These are phyloP conservation scores for Corydoras sp. DNA, from an alignment of 2,113 vertebrate genomes.

Conservation along the genomic window DNA sequence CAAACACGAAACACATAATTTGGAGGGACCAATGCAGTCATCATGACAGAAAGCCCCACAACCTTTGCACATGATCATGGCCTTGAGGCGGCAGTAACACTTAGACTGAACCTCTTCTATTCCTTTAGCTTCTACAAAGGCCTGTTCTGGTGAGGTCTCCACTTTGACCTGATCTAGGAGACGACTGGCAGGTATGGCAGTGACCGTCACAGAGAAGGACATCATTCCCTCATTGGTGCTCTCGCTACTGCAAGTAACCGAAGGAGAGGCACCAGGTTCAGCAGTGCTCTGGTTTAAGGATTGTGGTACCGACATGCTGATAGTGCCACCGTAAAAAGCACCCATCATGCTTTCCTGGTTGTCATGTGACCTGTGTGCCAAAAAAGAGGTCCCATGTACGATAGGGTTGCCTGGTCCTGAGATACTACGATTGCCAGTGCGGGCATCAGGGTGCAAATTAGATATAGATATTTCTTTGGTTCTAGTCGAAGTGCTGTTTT, in stretches of 20 bases:
- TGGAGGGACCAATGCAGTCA: slow-evolving; percentile 95
- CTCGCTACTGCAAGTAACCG: slow-evolving; percentile 42
- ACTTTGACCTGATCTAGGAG: slow-evolving; percentile 55
- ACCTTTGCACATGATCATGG: slow-evolving; percentile 98
- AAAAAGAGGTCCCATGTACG: slow-evolving; percentile 56
- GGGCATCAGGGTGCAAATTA: slow-evolving; percentile 63
- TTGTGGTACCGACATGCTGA: slow-evolving; percentile 82
- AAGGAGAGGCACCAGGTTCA: slow-evolving; percentile 42
- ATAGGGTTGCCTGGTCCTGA: slow-evolving; percentile 65
- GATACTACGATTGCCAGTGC: slow-evolving; percentile 57
- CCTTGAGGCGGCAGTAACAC: slow-evolving; percentile 96
- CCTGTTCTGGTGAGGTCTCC: slow-evolving; percentile 74
- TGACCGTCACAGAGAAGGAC: slow-evolving; percentile 97
- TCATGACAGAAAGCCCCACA: slow-evolving; percentile 97
- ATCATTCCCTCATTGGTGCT: slow-evolving; percentile 77
- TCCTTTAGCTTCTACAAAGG: slow-evolving; percentile 71
- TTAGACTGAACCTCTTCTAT: slow-evolving; percentile 83
- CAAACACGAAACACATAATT: slow-evolving; percentile 94
- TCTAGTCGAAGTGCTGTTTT: slow-evolving; percentile 48
- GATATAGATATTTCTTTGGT: slow-evolving; percentile 72
- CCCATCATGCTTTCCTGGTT: slow-evolving; percentile 57
- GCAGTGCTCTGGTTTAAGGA: slow-evolving; percentile 63
- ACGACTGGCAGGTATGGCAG: slow-evolving; percentile 81
- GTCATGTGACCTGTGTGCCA: slow-evolving; percentile 65
- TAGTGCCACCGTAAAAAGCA: slow-evolving; percentile 80